Conservation (phyloP, 2,797 vertebrate species). For the Cyclura pinguis region DNA sequence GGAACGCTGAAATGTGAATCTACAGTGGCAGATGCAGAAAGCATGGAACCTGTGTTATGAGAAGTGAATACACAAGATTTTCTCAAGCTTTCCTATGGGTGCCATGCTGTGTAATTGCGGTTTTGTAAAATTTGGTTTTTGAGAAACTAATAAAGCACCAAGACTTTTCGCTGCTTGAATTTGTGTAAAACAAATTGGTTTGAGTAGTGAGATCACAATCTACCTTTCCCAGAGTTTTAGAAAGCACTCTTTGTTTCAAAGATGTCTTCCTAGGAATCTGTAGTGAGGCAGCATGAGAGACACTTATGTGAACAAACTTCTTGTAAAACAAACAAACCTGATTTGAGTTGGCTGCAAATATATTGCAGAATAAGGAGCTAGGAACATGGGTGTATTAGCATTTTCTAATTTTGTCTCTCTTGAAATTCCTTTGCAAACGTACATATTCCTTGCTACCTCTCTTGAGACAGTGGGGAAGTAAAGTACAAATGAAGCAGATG, state of each 20-base stretch:
- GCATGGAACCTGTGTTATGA: too few relatives aligned
- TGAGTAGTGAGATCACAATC: not conserved
- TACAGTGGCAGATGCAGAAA: too few relatives aligned
- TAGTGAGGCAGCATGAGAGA: not conserved
- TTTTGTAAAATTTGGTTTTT: not conserved
- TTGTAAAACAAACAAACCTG: rapidly evolving
- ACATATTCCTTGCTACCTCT: not conserved
- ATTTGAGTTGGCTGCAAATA: rapidly evolving
- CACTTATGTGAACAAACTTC: not conserved
- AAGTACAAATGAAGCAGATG: not conserved
- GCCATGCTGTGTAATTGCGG: not conserved
- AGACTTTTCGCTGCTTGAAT: not conserved
- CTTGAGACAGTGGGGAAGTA: not conserved
- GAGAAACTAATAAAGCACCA: not conserved
- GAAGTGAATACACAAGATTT: not conserved
- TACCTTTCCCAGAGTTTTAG: not conserved
- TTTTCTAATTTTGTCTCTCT: slow-evolving; percentile 9
- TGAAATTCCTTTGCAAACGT: not conserved
- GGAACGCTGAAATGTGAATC: not conserved
- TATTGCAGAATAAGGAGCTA: not conserved
- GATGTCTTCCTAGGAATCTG: not conserved
- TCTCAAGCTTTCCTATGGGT: not conserved
- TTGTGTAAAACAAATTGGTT: not conserved
- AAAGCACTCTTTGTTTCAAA: not conserved
- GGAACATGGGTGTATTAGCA: not conserved